A percentile compares a stretch with the other conserved stretches of the same genome.
Evolutionary conservation across 2,113 vertebrate genomes (phyloP).

Genomic region (Oenanthe oenanthe): DNA sequence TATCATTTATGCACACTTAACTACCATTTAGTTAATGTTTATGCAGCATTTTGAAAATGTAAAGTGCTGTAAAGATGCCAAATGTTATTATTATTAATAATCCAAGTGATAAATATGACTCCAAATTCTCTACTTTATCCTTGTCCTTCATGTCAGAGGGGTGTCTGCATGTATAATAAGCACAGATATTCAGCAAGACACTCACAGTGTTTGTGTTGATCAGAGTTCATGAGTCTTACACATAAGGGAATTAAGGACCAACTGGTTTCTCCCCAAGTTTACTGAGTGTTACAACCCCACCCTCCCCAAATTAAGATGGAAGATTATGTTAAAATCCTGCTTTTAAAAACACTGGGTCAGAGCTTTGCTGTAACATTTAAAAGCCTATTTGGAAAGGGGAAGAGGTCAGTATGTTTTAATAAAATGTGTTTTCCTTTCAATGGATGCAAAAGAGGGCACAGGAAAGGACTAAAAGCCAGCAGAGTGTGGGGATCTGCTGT

Average conservation of each 20-base stretch:
- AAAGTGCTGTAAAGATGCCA: conserved; percentile 59
- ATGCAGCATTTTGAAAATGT: conserved; percentile 53
- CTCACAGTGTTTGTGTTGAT: not conserved
- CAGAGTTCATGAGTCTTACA: not conserved
- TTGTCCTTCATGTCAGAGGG: conserved; percentile 15
- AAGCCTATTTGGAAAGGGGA: not conserved
- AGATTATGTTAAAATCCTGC: conserved; percentile 10
- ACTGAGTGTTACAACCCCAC: not conserved
- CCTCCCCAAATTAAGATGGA: not conserved
- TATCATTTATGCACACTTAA: conserved; percentile 62
- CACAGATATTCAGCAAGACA: not conserved
- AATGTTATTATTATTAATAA: conserved; percentile 52
- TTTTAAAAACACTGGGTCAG: conserved; percentile 12
- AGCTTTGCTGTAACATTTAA: not conserved
- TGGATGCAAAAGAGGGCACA: not conserved
- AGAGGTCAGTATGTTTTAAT: not conserved
- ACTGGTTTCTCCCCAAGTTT: not conserved
- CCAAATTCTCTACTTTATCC: conserved; percentile 14
- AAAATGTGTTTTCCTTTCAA: conserved; percentile 1
- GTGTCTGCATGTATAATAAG: not conserved
- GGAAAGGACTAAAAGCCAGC: not conserved
- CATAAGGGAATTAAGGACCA: not conserved
- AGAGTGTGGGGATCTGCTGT: not conserved
- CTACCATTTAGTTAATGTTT: conserved; percentile 65
- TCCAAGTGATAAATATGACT: conserved; percentile 47